Base-by-base conservation (phyloP, 2,113 vertebrate species). In the Aldabrachelys gigantea region DNA sequence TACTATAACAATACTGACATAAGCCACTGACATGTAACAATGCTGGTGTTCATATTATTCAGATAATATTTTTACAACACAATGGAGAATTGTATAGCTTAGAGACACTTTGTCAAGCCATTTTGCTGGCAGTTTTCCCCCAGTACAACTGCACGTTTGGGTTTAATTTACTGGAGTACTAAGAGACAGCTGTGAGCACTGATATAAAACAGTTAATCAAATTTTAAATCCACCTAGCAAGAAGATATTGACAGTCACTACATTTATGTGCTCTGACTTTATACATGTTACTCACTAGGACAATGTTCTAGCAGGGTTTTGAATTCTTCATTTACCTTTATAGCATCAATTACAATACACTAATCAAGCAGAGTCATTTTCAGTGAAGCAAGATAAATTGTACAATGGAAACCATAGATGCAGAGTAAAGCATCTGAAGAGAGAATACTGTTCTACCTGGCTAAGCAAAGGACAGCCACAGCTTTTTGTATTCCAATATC, bases 111-210 rank as follows among this genome's bases (percentile, higher is more conserved):
- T 57, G 17, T 91, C 47, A 87, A 84, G 78, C 80, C 41, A 79
- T 69, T 49, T 91, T 94, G 16, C 59, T 96, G 35, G 11, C 5
- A 38, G 52, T 96, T 91, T 84, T 62, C 11, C 14, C 13, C 76
- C 84, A 85, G 52, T 49, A n/a, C 2, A 81, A 83, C 29, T 59
- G 86, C 89, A 69, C 87, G 91, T 90, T 89, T 88, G 21, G 91
- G 84, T 41, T 96, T 94, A 91, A 95, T 96, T 92, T 72, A 82
- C 82, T 90, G 52, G 65, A 17, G 29, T 79, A 82, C 53, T 91
- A 86, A 94, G 49, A 0, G 0, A 91, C 19, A 86, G 90, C 72
- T 75, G 53, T 10, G 24, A 84, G 31, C 54, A 56, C 41, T 83
- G 5, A 87, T 95, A 80, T 1, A 81, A 69, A 91, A 54, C 90